Conservation (phyloP, 2,113 vertebrate species). For the Bettongia penicillata region DNA sequence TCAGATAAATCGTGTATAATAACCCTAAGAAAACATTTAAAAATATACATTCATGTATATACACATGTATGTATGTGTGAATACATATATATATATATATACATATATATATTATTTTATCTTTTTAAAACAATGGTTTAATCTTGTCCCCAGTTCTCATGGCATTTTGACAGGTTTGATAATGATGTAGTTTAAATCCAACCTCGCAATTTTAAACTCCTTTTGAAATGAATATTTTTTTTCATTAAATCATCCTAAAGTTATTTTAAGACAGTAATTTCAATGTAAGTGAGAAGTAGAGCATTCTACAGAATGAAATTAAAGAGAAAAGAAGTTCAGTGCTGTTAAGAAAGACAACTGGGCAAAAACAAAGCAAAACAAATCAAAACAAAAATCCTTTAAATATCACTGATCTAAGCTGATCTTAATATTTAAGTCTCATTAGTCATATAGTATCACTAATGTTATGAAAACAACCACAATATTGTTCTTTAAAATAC, state of each 20-base stretch:
- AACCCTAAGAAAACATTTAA: not conserved
- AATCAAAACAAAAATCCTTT: not conserved
- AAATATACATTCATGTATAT: not conserved
- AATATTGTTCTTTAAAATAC: not conserved
- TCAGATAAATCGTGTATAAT: not conserved
- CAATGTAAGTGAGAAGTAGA: not conserved
- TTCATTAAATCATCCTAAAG: too few relatives aligned
- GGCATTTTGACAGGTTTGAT: not conserved
- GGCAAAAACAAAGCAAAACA: not conserved
- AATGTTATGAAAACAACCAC: not conserved
- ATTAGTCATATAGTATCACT: not conserved
- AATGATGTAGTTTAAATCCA: not conserved
- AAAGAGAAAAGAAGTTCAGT: not conserved
- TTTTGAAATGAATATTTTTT: not conserved
- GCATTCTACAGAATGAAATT: not conserved
- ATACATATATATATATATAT: not conserved
- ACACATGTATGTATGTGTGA: not conserved
- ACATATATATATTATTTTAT: not conserved
- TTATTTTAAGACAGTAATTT: not conserved
- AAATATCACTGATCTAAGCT: not conserved
- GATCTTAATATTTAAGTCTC: not conserved
- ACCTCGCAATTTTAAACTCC: not conserved
- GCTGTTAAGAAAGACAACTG: not conserved
- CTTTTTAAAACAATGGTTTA: not conserved
- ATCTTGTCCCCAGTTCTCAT: not conserved